These are phyloP conservation scores for Clarias batrachus DNA, from an alignment of 2,113 vertebrate species.

Conservation along the genomic window DNA sequence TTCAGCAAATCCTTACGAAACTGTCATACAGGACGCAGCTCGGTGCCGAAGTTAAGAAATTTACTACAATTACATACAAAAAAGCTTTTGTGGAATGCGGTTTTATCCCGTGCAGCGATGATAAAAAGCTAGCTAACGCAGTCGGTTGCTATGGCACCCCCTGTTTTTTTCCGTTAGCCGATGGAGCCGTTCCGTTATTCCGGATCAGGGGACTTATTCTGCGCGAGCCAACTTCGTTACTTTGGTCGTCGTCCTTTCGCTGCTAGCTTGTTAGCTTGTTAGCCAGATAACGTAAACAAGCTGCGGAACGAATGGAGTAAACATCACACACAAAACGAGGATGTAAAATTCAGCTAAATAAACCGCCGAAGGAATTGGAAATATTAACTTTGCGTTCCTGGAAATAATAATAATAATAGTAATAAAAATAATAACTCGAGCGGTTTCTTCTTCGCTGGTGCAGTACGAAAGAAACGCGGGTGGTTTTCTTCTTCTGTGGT, in stretches of 20 bases:
- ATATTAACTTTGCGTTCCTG: conserved; percentile 3
- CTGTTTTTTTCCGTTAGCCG: too few species aligned
- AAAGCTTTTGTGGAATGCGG: neutral
- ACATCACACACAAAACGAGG: neutral
- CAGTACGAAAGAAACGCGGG: neutral
- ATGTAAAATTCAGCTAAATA: neutral
- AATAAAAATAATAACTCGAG: neutral
- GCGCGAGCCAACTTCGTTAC: conserved; percentile 29
- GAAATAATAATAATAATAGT: neutral
- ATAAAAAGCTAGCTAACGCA: neutral
- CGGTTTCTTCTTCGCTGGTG: conserved; percentile 28
- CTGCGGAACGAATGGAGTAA: neutral
- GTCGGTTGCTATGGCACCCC: neutral
- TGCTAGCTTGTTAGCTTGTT: conserved; percentile 22
- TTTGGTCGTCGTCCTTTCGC: conserved; percentile 11
- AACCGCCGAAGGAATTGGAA: neutral
- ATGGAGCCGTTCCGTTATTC: neutral
- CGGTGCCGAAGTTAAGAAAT: conserved; percentile 32
- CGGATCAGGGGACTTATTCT: conserved; percentile 27
- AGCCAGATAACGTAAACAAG: conserved; percentile 13
- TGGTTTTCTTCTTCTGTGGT: conserved; percentile 22
- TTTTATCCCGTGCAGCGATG: neutral
- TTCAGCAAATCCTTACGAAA: conserved; percentile 48
- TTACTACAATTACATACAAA: too few species aligned
- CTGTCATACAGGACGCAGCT: conserved; percentile 38